These are phyloP conservation scores for Paradisaea rubra DNA, from an alignment of 2,113 vertebrate species.

Conservation along the genomic window DNA sequence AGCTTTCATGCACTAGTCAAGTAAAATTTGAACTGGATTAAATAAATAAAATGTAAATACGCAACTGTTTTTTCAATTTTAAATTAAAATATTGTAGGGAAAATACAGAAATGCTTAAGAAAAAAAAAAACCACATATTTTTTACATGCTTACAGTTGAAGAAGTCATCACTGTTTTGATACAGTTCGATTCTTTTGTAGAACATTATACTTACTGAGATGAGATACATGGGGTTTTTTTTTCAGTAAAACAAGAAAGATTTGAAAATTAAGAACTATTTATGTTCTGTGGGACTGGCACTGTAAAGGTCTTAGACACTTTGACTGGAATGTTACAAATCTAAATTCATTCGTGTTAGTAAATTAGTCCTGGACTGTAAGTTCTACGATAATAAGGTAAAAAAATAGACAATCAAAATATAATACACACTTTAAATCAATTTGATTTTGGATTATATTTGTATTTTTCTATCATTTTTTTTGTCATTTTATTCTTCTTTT, in stretches of 20 bases:
- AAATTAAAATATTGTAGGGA: neutral
- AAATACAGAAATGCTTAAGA: neutral
- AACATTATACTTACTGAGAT: neutral
- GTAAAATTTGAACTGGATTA: accelerated
- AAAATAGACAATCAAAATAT: neutral
- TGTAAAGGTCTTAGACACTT: neutral
- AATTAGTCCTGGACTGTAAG: neutral
- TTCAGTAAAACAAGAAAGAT: neutral
- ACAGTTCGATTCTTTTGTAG: neutral
- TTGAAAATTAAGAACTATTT: neutral
- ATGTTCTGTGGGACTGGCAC: neutral
- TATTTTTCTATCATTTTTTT: neutral
- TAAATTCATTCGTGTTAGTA: neutral
- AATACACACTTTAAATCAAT: neutral
- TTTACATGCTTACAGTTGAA: neutral
- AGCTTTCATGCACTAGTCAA: neutral
- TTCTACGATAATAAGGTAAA: neutral
- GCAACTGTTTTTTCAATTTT: neutral
- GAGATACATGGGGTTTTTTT: neutral
- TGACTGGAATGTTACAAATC: neutral
- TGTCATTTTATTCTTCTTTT: neutral
- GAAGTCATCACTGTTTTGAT: neutral
- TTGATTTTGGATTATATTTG: neutral
- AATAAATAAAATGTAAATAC: neutral
- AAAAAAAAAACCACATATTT: neutral